Conservation (phyloP, 2,888 invertebrate species). For the Euplexia lucipara region DNA sequence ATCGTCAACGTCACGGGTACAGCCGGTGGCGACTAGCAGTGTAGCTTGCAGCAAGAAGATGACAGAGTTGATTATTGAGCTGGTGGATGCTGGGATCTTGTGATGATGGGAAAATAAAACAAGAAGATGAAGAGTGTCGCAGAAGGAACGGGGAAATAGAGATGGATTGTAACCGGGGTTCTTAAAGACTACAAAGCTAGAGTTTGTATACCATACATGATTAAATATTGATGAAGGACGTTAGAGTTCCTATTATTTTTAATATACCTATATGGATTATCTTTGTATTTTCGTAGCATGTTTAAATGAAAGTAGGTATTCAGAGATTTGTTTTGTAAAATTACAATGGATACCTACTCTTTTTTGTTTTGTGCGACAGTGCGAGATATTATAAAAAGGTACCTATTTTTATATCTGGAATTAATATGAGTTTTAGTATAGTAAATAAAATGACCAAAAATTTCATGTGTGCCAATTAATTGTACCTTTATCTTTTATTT, state of each 20-base stretch:
- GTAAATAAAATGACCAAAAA: too few species aligned
- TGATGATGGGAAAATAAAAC: too few species aligned
- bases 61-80: constrained; percentile 93
- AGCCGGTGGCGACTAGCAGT: constrained; percentile 88
- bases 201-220: constrained; percentile 1
- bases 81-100: constrained; percentile 91
- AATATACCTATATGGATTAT: background rate
- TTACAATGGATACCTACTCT: too few species aligned
- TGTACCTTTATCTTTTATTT: too few species aligned
- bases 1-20: constrained; percentile 70
- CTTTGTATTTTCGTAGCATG: constrained; percentile 3
- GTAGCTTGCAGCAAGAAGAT: constrained; percentile 92
- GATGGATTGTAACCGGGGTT: constrained; percentile 4
- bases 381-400: too few species aligned
- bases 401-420: too few species aligned
- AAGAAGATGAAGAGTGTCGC: background rate
- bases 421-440: too few species aligned
- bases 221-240: constrained; percentile 7
- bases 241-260: constrained; percentile 13
- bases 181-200: constrained; percentile 31
- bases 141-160: background rate
- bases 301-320: too few species aligned
- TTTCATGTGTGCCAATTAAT: too few species aligned
- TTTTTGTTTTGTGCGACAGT: too few species aligned
- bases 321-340: too few species aligned